Evolutionary conservation across 2,113 vertebrate genomes (phyloP), one percentile per base, ranked within the genome.

Genomic region (Gymnorhina tibicen): DNA sequence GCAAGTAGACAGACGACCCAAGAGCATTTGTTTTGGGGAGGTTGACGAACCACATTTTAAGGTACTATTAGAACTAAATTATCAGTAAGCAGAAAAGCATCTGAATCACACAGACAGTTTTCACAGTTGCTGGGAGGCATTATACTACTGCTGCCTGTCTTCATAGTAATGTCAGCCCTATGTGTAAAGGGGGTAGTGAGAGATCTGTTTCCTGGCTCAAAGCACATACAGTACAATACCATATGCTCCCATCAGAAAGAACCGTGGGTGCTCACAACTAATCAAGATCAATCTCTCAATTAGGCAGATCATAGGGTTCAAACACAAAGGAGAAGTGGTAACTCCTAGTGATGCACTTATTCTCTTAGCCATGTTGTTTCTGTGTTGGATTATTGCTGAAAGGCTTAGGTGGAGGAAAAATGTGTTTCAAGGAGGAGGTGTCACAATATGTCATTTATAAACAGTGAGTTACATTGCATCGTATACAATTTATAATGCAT

Each of bases 191-290:
- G 62, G 47, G 82, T 90, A 90, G 89, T 13, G 75, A 93, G 83
- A 92, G 94, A 92, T 89, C 93, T 95, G 94, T 91, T 96, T 90
- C 86, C 92, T 89, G 93, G 94, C 95, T 96, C 91, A 81, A 74
- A 86, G 79, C 62, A 6, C 55, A 19, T 59, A 59, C 73, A 92
- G 80, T 74, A 82, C 95, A 95, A 81, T 86, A 92, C 95, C 94
- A 97, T 94, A 94, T 96, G 92, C 87, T 96, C 82, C 78, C 95
- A 95, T 95, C 95, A 91, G 85, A 90, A 93, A 79, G 35, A 93
- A 87, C 93, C 2, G 16, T 93, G 87, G 93, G 92, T 83, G 92
- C 95, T 91, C 72, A 66, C 90, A 59, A 90, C 95, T 89, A 90
- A 80, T 93, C 90, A 90, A 93, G 87, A 96, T 93, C 95, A 90